Evolutionary conservation across 2,888 invertebrate species (phyloP), one percentile per base, ranked within the genome.

Genomic region (Drosophila rellima): DNA sequence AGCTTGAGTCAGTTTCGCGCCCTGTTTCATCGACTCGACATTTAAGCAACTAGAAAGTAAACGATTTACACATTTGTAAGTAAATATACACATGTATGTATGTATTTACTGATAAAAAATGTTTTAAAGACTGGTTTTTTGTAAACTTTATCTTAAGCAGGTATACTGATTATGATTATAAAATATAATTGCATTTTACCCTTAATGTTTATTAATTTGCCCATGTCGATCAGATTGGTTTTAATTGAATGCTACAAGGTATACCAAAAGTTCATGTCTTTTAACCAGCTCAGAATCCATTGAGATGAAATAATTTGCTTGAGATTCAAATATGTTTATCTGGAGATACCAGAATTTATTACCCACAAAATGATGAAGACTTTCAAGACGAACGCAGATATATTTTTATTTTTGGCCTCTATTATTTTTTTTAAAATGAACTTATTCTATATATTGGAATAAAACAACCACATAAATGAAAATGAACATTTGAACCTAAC

Each of bases 101-200:
- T 66, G 42, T 62, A 73, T 72, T 74, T 73, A 73, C 54, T 71
- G 48, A 79, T 55, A 81, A 74, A 82, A n/a, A 57, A 89, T 82
- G 77, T 88, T 91, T 90, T 89, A 87, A 91, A 91, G 91, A 91
- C 91, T 91, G 91, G 91, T 90, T 91, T 88, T 90, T 91, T 91
- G 90, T 90, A 91, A 80, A 89, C 88, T 90, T 90, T 88, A 90
- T 88, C 84, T 88, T 88, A 88, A 82, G 81, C 78, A 78, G 74
- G 68, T 66, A 63, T 76, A 88, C 84, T 48, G 52, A 73, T 73
- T 78, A 65, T 66, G 51, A 63, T 63, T 63, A 33, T 31, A 47
- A 47, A 40, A 37, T 62, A 62, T 62, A 47, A 72, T 51, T 72
- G 37, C 71, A 50, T 44, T 50, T 59, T 29, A 61, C 6, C 23